phyloP scores from a whole-genome alignment of 2,888 invertebrate genomes.

The Amiota communis region DNA sequence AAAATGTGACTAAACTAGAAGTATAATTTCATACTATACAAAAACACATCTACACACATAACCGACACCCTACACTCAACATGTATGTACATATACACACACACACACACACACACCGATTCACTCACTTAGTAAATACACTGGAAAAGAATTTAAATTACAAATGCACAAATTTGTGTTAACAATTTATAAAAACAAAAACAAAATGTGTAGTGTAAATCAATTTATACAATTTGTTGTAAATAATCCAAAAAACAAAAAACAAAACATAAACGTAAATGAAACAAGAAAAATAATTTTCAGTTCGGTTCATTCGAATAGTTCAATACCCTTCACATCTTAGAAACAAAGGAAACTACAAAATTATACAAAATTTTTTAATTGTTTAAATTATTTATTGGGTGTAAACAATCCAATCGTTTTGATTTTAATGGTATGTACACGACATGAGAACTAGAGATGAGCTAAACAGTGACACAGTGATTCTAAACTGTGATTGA shows the following conservation, averaged over 20 bases:
- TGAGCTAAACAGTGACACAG: too few relatives aligned
- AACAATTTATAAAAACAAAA: slow-evolving; percentile 2
- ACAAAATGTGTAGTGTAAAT: not conserved
- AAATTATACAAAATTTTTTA: too few relatives aligned
- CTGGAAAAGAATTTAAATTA: not conserved
- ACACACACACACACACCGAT: slow-evolving; percentile 23
- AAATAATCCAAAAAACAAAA: slow-evolving; percentile 43
- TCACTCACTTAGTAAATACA: slow-evolving; percentile 4
- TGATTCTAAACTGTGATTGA: too few relatives aligned
- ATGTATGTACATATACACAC: slow-evolving; percentile 4
- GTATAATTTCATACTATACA: not conserved
- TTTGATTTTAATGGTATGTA: too few relatives aligned
- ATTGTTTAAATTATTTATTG: too few relatives aligned
- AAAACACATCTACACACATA: not conserved
- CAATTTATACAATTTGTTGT: slow-evolving; percentile 37
- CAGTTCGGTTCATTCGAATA: too few relatives aligned
- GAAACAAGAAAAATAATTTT: too few relatives aligned
- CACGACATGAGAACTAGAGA: too few relatives aligned
- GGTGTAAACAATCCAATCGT: too few relatives aligned
- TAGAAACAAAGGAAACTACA: too few relatives aligned
- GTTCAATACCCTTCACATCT: too few relatives aligned
- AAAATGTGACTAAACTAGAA: not conserved
- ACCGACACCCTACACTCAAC: not conserved
- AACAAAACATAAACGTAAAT: not conserved
- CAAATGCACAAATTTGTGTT: slow-evolving; percentile 29